A percentile compares a stretch with the other conserved stretches of the same genome.
These are phyloP conservation scores for Calvadosia cruxmelitensis DNA, from an alignment of 30 jellyfish, hydroid and myxozoan genomes.

Conservation along the genomic window DNA sequence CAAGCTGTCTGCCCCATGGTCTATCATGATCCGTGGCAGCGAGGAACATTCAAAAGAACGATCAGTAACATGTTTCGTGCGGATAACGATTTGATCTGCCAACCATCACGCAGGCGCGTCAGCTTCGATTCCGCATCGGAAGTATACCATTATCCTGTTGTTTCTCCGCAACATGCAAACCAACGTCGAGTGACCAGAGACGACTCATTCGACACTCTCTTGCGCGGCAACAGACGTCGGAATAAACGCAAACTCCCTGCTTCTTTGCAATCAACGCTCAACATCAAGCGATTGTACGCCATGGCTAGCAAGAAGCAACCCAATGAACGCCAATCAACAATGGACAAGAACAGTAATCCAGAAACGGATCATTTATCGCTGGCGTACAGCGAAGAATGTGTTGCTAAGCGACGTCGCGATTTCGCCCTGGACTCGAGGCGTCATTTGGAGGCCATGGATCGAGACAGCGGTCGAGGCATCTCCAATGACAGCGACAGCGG, in stretches of 20 bases:
- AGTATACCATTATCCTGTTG: background rate
- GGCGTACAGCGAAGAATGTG: background rate
- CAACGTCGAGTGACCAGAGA: background rate
- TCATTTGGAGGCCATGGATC: background rate
- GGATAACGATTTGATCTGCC: no score
- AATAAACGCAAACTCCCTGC: background rate
- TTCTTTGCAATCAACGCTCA: background rate
- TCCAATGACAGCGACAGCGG: background rate
- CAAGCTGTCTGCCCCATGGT: no score
- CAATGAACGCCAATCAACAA: background rate
- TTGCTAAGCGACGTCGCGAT: background rate
- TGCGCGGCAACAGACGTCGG: background rate
- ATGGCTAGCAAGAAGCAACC: no score
- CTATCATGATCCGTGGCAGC: no score
- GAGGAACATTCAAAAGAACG: no score
- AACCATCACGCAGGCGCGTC: background rate
- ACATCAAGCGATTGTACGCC: background rate
- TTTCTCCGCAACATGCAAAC: background rate
- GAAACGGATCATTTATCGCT: background rate
- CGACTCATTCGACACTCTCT: background rate
- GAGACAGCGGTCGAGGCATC: no score
- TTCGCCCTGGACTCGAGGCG: background rate
- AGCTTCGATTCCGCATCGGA: background rate
- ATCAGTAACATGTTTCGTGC: no score
- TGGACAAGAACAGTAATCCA: background rate